phyloP scores from a whole-genome alignment of 2,113 vertebrate genomes.

The Microtus oregoni region DNA sequence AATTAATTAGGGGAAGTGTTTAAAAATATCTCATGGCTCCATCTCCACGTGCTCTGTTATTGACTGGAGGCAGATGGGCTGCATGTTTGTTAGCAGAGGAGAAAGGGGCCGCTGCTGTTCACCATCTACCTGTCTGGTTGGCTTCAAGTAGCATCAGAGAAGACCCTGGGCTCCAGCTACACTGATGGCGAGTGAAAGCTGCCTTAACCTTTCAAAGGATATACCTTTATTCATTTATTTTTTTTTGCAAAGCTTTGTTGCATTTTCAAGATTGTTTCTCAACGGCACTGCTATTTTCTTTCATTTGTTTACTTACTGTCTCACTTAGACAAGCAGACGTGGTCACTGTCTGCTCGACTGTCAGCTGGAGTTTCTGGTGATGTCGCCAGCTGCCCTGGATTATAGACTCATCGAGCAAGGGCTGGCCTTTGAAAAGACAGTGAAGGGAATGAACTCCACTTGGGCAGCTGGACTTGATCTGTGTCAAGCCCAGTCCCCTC shows the following conservation, averaged over 20 bases:
- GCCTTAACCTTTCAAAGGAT: background rate
- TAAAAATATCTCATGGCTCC: conserved; percentile 75
- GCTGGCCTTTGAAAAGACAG: conserved; percentile 18
- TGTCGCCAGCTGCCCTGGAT: conserved; percentile 32
- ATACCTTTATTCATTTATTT: background rate
- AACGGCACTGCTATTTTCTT: background rate
- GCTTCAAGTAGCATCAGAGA: background rate
- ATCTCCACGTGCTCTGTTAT: conserved; percentile 57
- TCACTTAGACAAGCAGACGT: background rate
- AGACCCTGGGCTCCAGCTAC: background rate
- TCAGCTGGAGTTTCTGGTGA: background rate
- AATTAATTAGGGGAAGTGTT: conserved; percentile 75
- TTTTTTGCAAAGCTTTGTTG: background rate
- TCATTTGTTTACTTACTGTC: background rate
- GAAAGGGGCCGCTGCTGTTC: background rate
- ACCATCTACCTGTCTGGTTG: conserved; percentile 52
- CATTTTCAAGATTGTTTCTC: background rate
- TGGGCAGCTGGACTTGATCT: conserved; percentile 4
- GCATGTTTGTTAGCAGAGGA: conserved; percentile 46
- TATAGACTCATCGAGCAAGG: background rate
- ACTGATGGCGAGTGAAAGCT: background rate
- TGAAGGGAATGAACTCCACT: background rate
- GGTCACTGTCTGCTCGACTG: background rate
- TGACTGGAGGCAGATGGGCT: conserved; percentile 76
- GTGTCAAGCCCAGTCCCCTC: background rate